These are phyloP conservation scores for Riparia riparia DNA, from an alignment of 2,113 vertebrate species.

Conservation along the genomic window DNA sequence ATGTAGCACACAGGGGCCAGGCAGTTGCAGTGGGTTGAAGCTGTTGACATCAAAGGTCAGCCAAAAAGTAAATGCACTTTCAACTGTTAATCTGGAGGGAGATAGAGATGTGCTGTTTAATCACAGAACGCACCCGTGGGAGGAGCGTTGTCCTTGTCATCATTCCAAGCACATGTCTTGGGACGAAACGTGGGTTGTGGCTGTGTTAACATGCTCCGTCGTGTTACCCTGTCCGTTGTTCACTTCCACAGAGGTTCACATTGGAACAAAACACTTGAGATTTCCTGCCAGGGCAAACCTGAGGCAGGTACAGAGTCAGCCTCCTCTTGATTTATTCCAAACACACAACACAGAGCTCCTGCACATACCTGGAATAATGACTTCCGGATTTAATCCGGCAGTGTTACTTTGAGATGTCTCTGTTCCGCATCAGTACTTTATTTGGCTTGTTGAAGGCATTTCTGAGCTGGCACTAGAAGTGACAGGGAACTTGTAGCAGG, in stretches of 20 bases:
- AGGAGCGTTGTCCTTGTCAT: background rate
- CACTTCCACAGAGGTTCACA: background rate
- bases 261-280: background rate
- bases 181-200: background rate
- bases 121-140: background rate
- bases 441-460: background rate
- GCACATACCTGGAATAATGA: background rate
- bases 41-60: background rate
- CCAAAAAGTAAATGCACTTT: background rate
- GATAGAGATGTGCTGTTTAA: background rate
- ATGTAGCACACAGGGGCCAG: background rate
- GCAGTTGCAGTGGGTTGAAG: background rate
- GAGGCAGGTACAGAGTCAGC: background rate
- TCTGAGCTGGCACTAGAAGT: background rate
- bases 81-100: background rate
- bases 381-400: background rate
- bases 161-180: background rate
- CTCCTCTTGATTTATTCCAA: background rate
- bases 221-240: background rate
- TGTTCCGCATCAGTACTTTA: background rate
- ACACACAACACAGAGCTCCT: background rate
- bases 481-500: background rate
- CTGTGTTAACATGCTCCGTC: accelerated
- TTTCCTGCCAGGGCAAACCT: background rate
- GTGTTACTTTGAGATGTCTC: background rate